phyloP scores from a whole-genome alignment of 1,140 invertebrate species.

The Rhagoletis pomonella region DNA sequence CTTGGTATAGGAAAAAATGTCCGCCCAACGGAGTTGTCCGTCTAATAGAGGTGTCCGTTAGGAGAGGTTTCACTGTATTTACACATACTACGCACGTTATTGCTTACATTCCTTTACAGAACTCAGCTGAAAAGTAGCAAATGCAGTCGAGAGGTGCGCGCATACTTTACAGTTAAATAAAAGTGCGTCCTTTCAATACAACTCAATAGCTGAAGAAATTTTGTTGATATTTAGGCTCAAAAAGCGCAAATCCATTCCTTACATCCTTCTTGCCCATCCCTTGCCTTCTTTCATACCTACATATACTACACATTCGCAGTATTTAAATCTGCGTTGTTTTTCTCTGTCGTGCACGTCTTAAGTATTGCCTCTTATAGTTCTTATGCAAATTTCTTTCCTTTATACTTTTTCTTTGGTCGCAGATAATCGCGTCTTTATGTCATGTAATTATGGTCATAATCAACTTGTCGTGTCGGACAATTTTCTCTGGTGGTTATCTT shows the following conservation, averaged over 20 bases:
- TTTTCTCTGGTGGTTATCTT: slow-evolving; percentile 53
- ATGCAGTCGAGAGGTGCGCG: neutral
- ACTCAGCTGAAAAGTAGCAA: neutral
- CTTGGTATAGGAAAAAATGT: too few relatives aligned
- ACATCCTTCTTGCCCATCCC: neutral
- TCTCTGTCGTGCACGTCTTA: neutral
- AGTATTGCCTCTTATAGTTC: neutral
- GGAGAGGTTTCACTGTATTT: too few relatives aligned
- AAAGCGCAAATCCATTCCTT: neutral
- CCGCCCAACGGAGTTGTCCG: too few relatives aligned
- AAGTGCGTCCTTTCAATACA: neutral
- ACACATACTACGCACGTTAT: too few relatives aligned
- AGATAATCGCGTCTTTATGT: slow-evolving; percentile 67
- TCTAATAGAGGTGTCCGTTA: too few relatives aligned
- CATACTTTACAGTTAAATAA: neutral
- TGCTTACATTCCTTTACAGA: too few relatives aligned
- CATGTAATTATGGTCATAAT: slow-evolving; percentile 71
- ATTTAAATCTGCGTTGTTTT: neutral
- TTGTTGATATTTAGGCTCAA: neutral
- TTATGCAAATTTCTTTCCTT: slow-evolving; percentile 44
- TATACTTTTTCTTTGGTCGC: slow-evolving; percentile 30
- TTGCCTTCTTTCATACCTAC: neutral
- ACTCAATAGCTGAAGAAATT: neutral
- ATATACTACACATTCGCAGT: neutral
- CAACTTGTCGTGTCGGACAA: slow-evolving; percentile 63